Evolutionary conservation across 2,888 invertebrate genomes (phyloP).

Genomic region (Nemapogon koenigi): DNA sequence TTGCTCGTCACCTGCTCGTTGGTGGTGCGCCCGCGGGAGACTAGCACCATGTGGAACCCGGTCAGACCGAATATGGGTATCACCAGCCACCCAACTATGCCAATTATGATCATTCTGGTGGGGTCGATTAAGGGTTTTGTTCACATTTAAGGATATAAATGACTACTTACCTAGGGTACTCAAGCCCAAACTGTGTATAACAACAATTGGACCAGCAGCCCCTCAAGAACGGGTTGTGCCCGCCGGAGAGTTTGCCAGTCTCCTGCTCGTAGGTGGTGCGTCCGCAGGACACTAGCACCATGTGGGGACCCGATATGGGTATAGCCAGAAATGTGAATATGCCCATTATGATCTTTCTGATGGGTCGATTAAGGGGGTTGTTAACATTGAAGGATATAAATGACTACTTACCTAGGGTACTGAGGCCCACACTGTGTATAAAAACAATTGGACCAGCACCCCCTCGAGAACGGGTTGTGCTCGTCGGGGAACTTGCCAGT

Average conservation of each 20-base stretch:
- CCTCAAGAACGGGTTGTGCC: constrained; percentile 96
- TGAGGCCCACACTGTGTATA: constrained; percentile 96
- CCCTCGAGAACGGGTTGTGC: constrained; percentile 96
- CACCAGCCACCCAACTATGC: constrained; percentile 87
- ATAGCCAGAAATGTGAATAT: constrained; percentile 91
- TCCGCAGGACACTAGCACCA: constrained; percentile 94
- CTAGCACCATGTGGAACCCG: constrained; percentile 96
- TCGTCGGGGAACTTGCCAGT: constrained; percentile 99
- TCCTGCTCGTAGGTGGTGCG: constrained; percentile 99
- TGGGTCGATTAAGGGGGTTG: too few species aligned
- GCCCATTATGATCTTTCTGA: constrained; percentile 89
- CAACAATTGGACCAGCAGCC: constrained; percentile 97
- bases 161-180: constrained; percentile 95
- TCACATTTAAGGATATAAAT: too few species aligned
- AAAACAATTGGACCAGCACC: constrained; percentile 95
- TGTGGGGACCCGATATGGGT: constrained; percentile 96
- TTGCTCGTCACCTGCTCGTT: constrained; percentile 99
- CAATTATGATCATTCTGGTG: constrained; percentile 87
- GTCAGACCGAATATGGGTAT: constrained; percentile 98
- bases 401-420: constrained; percentile 88
- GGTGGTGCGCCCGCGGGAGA: constrained; percentile 95
- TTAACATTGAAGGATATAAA: too few species aligned
- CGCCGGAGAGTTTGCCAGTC: constrained; percentile 98
- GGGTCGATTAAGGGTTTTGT: too few species aligned
- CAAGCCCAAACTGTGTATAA: constrained; percentile 94